Percentiles rank a stretch among this genome's conserved stretches.
phyloP scores from a whole-genome alignment of 2,888 invertebrate genomes.

The Lottia scabra region DNA sequence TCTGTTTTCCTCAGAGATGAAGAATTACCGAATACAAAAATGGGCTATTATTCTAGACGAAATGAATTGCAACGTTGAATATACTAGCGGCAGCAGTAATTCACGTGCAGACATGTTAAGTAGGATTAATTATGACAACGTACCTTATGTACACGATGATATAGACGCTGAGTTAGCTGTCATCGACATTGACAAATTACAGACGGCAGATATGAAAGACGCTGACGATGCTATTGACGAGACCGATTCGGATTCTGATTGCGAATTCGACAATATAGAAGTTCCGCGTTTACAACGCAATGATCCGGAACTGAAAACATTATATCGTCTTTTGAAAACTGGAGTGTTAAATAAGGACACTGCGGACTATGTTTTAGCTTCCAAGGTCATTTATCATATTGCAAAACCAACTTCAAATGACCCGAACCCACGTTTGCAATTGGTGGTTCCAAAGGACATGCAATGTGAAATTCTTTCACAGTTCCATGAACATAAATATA shows the following conservation, averaged over 20 bases:
- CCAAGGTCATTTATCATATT: background rate
- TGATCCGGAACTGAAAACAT: background rate
- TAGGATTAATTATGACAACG: background rate
- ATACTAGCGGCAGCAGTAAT: background rate
- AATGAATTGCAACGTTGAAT: background rate
- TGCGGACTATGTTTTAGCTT: background rate
- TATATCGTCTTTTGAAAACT: background rate
- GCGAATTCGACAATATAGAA: background rate
- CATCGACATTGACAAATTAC: background rate
- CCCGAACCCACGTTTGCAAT: background rate
- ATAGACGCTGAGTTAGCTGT: background rate
- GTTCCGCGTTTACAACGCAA: background rate
- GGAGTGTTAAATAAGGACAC: background rate
- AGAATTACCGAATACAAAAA: constrained; percentile 8
- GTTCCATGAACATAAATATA: constrained; percentile 2
- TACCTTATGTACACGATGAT: background rate
- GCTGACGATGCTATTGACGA: background rate
- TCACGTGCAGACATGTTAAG: background rate
- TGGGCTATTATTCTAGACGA: background rate
- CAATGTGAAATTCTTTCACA: background rate
- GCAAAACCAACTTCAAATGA: background rate
- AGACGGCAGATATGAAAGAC: background rate
- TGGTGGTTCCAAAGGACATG: background rate
- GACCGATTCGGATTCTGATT: background rate
- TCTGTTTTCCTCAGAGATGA: constrained; percentile 11